Conservation (phyloP, 2,797 vertebrate genomes). For the Perdix hodgsoniae region DNA sequence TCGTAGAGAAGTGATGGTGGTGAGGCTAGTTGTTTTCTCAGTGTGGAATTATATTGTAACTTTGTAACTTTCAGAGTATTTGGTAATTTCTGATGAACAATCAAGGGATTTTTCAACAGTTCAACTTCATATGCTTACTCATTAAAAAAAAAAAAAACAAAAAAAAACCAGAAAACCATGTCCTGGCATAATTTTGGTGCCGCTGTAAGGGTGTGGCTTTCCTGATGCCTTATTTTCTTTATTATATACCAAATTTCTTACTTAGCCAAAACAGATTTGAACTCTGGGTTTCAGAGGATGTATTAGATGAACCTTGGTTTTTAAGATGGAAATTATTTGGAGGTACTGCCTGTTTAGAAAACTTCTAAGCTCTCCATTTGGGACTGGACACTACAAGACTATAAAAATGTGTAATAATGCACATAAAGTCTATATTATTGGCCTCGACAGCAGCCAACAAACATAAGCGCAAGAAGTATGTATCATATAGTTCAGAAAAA, state of each 20-base stretch:
- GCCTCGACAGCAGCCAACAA: background rate
- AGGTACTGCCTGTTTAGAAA: background rate
- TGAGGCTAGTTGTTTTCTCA: background rate
- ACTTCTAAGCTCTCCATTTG: background rate
- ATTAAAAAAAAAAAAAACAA: background rate
- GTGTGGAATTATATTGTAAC: background rate
- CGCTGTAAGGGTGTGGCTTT: background rate
- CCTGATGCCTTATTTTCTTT: background rate
- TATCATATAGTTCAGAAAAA: background rate
- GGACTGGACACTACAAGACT: background rate
- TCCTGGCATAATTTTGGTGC: background rate
- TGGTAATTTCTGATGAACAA: background rate
- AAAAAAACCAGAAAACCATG: too few relatives aligned
- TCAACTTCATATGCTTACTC: background rate
- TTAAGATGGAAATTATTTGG: background rate
- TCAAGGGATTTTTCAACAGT: background rate
- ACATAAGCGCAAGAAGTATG: rapidly evolving
- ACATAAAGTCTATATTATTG: background rate
- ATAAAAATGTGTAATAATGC: background rate
- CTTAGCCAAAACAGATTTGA: background rate
- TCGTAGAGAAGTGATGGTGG: background rate
- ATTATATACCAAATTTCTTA: background rate
- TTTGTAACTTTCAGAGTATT: background rate
- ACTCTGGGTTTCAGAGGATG: background rate
- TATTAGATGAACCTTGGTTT: background rate